Evolutionary conservation across 1,140 invertebrate species (phyloP).

Genomic region (Harpegnathos saltator): DNA sequence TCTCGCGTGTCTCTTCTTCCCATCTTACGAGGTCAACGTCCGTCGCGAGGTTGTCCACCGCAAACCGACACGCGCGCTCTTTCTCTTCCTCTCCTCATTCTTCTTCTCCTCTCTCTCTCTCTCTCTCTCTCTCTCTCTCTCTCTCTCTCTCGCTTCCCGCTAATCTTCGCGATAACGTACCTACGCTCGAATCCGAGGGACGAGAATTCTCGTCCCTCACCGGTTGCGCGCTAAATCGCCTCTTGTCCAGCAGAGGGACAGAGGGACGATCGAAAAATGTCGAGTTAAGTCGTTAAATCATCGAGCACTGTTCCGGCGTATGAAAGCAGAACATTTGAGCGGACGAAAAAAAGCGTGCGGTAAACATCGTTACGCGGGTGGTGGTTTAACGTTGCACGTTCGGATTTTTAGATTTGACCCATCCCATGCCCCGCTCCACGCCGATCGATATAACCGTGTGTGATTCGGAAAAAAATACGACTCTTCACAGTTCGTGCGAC

Average conservation of each 20-base stretch:
- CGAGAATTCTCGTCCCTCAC: not conserved
- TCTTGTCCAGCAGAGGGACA: not conserved
- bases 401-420: slow-evolving; percentile 51
- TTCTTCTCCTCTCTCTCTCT: no score
- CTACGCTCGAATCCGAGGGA: not conserved
- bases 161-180: slow-evolving; percentile 24
- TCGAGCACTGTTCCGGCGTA: slow-evolving; percentile 11
- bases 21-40: slow-evolving; percentile 65
- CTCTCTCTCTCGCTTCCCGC: no score
- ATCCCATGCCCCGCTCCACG: not conserved
- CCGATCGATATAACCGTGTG: slow-evolving; percentile 7
- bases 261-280: not conserved
- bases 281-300: slow-evolving; percentile 38
- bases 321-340: slow-evolving; percentile 26
- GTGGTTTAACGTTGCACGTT: slow-evolving; percentile 42
- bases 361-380: slow-evolving; percentile 47
- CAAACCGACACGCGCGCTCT: slow-evolving; percentile 33
- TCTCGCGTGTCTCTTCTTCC: slow-evolving; percentile 58
- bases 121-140: not conserved
- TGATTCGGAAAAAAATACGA: slow-evolving; percentile 31
- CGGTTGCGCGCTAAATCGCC: not conserved
- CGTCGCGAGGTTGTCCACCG: slow-evolving; percentile 48
- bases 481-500: no score
- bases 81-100: no score
- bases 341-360: slow-evolving; percentile 34